These are phyloP conservation scores for Ictidomys tridecemlineatus DNA, from an alignment of 2,113 vertebrate genomes.

Conservation along the genomic window DNA sequence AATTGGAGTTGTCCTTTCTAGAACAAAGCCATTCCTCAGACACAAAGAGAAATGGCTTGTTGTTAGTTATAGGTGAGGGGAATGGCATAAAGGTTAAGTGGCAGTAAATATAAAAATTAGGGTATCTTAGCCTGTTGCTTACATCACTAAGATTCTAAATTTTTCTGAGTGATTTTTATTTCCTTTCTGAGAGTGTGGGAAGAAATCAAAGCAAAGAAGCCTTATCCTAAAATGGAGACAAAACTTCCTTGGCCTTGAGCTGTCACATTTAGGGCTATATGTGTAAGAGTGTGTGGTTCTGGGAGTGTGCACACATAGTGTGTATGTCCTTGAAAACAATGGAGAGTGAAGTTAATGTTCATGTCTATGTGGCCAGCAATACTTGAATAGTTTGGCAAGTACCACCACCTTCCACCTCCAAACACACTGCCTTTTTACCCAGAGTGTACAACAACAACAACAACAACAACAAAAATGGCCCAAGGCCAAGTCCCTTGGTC, in stretches of 20 bases:
- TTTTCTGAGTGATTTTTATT: background rate
- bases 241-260: background rate
- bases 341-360: background rate
- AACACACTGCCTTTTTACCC: background rate
- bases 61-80: background rate
- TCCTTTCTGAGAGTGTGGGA: conserved; percentile 34
- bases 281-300: background rate
- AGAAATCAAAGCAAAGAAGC: conserved; percentile 31
- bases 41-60: conserved; percentile 36
- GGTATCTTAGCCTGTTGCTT: background rate
- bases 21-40: conserved; percentile 40
- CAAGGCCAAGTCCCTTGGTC: background rate
- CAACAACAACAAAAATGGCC: background rate
- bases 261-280: background rate
- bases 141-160: conserved; percentile 46
- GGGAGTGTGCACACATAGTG: background rate
- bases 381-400: background rate
- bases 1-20: conserved; percentile 35
- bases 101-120: background rate
- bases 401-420: background rate
- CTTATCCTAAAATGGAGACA: background rate
- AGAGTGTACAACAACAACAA: background rate
- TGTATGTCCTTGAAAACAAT: too few species aligned
- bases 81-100: background rate
- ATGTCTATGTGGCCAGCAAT: background rate